These are phyloP conservation scores for Bursaphelenchus mucronatus DNA, from an alignment of 1,140 invertebrate genomes.

Conservation along the genomic window DNA sequence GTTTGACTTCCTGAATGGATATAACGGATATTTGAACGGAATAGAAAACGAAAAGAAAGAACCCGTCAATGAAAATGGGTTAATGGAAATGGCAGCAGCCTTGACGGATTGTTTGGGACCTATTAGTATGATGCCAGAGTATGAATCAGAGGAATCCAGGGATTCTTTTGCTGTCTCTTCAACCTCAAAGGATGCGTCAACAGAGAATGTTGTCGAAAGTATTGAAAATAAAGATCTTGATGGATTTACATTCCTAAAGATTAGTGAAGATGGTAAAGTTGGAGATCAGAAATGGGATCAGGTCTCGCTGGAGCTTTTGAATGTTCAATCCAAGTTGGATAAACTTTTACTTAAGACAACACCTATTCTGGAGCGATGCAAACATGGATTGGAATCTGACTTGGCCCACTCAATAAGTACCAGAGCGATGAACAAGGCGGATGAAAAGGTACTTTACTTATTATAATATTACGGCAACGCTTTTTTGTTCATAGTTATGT, in stretches of 20 bases:
- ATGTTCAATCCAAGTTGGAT: conserved; percentile 11
- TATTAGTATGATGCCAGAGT: no score
- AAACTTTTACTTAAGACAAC: background rate
- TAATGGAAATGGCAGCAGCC: conserved; percentile 8
- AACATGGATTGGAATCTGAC: conserved; percentile 15
- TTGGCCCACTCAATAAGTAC: no score
- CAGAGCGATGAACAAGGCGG: no score
- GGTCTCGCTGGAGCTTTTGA: conserved; percentile 12
- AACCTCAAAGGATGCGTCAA: conserved; percentile 1
- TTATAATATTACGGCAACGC: no score
- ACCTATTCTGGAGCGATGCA: conserved; percentile 6
- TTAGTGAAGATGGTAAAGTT: conserved; percentile 3
- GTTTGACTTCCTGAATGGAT: background rate
- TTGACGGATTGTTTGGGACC: background rate
- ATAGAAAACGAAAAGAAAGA: conserved; percentile 7
- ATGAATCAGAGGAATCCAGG: background rate
- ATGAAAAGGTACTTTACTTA: no score
- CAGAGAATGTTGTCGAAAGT: background rate
- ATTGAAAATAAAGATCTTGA: conserved; percentile 19
- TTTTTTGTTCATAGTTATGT: no score
- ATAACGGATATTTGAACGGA: background rate
- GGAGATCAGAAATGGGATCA: conserved; percentile 7
- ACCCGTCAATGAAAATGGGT: conserved; percentile 1
- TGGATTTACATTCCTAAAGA: background rate
- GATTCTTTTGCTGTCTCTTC: background rate